These are phyloP conservation scores for Agrochola macilenta DNA, from an alignment of 2,888 invertebrate genomes.

Conservation along the genomic window DNA sequence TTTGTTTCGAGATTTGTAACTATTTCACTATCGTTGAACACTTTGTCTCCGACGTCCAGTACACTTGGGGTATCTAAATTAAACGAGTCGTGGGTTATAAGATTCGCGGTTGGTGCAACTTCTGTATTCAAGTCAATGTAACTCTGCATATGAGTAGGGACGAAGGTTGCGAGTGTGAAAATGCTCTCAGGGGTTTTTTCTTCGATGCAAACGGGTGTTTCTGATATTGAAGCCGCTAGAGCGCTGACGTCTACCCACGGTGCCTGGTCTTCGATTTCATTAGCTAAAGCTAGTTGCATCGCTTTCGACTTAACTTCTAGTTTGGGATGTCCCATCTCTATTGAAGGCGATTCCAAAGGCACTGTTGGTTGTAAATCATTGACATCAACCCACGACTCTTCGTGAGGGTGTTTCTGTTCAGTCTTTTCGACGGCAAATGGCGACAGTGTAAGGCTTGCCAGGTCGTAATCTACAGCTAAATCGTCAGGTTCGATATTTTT, in stretches of 20 bases:
- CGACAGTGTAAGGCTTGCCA: conserved; percentile 78
- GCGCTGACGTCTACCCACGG: conserved; percentile 94
- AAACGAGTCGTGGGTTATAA: conserved; percentile 81
- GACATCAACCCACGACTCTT: conserved; percentile 78
- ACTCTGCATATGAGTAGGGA: conserved; percentile 93
- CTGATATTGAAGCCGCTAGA: conserved; percentile 91
- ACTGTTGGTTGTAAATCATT: conserved; percentile 75
- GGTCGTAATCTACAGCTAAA: conserved; percentile 81
- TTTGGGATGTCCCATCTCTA: conserved; percentile 65
- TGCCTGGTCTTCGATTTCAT: conserved; percentile 94
- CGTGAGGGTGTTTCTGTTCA: conserved; percentile 71
- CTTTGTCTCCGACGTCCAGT: conserved; percentile 83
- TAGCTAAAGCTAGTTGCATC: conserved; percentile 93
- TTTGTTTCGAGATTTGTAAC: conserved; percentile 79
- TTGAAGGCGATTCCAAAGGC: conserved; percentile 57
- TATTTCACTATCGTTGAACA: conserved; percentile 86
- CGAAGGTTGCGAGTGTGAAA: conserved; percentile 90
- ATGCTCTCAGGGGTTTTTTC: conserved; percentile 90
- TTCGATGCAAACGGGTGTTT: conserved; percentile 92
- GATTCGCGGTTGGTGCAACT: conserved; percentile 80
- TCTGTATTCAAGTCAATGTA: conserved; percentile 87
- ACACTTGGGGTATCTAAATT: conserved; percentile 84
- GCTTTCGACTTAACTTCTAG: conserved; percentile 88
- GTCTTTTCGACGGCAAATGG: conserved; percentile 77
- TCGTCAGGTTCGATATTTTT: conserved; percentile 75